These are phyloP conservation scores for Balanococcus diminutus DNA, from an alignment of 2,888 invertebrate species.

Conservation along the genomic window DNA sequence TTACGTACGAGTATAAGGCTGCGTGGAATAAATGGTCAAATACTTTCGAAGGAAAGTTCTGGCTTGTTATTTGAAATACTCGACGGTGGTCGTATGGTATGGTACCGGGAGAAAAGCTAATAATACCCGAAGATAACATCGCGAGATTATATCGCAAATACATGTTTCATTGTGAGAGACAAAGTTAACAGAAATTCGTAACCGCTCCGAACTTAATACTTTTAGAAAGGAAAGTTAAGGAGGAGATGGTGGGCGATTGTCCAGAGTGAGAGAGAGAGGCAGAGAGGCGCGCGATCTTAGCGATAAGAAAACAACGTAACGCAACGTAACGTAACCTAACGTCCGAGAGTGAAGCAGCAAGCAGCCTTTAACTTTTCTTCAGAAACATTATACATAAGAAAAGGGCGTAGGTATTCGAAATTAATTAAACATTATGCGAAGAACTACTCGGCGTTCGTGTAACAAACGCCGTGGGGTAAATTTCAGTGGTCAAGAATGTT, in stretches of 20 bases:
- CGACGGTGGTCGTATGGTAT: background rate
- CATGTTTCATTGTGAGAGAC: slow-evolving; percentile 46
- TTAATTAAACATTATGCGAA: slow-evolving; percentile 53
- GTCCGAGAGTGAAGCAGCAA: background rate
- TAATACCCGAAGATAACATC: slow-evolving; percentile 52
- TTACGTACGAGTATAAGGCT: too few relatives aligned
- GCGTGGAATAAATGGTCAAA: background rate
- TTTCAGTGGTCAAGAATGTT: slow-evolving; percentile 30
- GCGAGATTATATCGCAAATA: slow-evolving; percentile 49
- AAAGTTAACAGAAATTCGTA: slow-evolving; percentile 50
- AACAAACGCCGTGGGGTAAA: background rate
- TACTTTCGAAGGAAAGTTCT: slow-evolving; percentile 10
- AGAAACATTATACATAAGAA: slow-evolving; percentile 29
- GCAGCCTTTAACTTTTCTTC: slow-evolving; percentile 25
- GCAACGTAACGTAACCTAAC: background rate
- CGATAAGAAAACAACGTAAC: background rate
- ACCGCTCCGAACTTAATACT: slow-evolving; percentile 29
- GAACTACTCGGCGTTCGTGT: slow-evolving; percentile 18
- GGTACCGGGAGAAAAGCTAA: slow-evolving; percentile 32
- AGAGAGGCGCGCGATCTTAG: background rate
- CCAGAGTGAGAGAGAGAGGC: background rate
- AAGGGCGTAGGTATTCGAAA: slow-evolving; percentile 50
- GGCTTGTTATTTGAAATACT: background rate
- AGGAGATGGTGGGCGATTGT: too few relatives aligned
- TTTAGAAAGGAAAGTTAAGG: too few relatives aligned